Evolutionary conservation across 2,113 vertebrate species (phyloP).

Genomic region (Tyto alba): DNA sequence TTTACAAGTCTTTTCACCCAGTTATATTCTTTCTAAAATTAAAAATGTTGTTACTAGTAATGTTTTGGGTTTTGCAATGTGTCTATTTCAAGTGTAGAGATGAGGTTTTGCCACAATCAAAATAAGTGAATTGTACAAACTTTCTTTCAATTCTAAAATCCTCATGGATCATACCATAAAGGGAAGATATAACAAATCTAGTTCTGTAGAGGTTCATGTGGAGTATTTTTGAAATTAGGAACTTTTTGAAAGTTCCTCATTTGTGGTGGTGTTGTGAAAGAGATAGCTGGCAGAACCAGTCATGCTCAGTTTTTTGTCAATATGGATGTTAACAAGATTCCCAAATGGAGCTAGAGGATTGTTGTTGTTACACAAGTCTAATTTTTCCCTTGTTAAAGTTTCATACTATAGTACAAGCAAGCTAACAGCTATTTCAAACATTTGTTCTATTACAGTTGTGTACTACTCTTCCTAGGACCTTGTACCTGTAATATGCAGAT

Average conservation of each 20-base stretch:
- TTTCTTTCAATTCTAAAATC: neutral
- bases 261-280: neutral
- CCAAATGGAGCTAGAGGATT: neutral
- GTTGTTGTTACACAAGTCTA: neutral
- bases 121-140: neutral
- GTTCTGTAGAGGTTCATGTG: neutral
- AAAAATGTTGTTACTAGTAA: rapidly evolving
- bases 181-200: neutral
- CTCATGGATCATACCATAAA: neutral
- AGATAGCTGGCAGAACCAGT: neutral
- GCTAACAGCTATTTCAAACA: neutral
- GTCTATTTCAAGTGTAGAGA: neutral
- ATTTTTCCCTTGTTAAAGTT: neutral
- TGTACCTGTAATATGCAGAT: neutral
- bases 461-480: neutral
- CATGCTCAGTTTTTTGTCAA: neutral
- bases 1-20: neutral
- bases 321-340: neutral
- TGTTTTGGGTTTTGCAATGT: rapidly evolving
- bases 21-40: neutral
- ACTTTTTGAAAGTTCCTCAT: neutral
- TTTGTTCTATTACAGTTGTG: neutral
- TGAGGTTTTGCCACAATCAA: neutral
- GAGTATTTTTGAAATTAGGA: neutral
- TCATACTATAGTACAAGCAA: neutral